Percentiles rank a stretch among this genome's conserved stretches.
Conservation (phyloP, 2,888 invertebrate species). For the Drosophila formosana region DNA sequence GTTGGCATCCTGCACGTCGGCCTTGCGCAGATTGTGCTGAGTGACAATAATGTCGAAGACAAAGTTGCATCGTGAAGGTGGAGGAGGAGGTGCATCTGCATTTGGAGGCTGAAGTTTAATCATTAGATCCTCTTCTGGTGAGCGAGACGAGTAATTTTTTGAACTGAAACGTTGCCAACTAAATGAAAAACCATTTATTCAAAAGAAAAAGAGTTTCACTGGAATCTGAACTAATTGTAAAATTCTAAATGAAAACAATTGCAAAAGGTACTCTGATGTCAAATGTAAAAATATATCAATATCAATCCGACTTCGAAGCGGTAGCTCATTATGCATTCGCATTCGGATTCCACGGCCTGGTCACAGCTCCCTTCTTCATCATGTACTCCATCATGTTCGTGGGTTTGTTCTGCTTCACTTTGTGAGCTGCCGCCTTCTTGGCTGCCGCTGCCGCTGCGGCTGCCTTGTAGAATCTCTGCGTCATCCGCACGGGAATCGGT, state of each 20-base stretch:
- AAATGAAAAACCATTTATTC: background rate
- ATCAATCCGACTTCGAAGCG: background rate
- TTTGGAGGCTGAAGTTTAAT: too few relatives aligned
- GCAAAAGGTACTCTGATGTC: constrained; percentile 24
- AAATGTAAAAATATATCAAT: background rate
- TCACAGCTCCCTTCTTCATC: constrained; percentile 1
- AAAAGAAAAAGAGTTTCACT: background rate
- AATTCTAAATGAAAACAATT: constrained; percentile 10
- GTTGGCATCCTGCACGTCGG: constrained; percentile 41
- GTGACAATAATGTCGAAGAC: constrained; percentile 73
- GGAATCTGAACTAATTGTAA: background rate
- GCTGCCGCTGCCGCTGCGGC: background rate
- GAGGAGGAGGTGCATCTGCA: too few relatives aligned
- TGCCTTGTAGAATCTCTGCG: constrained; percentile 2
- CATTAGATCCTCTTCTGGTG: background rate
- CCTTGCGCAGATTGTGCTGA: constrained; percentile 44
- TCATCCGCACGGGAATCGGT: constrained; percentile 33
- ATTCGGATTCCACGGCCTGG: constrained; percentile 5
- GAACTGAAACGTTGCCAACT: background rate
- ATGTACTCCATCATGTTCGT: constrained; percentile 24
- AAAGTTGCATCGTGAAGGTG: constrained; percentile 33
- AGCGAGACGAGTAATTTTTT: background rate
- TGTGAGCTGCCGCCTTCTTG: background rate
- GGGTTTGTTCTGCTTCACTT: background rate
- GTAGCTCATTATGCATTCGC: constrained; percentile 16